Percentiles rank a stretch among this genome's conserved stretches.
These are phyloP conservation scores for Drosophila suboccidentalis DNA, from an alignment of 2,888 invertebrate species.

Conservation along the genomic window DNA sequence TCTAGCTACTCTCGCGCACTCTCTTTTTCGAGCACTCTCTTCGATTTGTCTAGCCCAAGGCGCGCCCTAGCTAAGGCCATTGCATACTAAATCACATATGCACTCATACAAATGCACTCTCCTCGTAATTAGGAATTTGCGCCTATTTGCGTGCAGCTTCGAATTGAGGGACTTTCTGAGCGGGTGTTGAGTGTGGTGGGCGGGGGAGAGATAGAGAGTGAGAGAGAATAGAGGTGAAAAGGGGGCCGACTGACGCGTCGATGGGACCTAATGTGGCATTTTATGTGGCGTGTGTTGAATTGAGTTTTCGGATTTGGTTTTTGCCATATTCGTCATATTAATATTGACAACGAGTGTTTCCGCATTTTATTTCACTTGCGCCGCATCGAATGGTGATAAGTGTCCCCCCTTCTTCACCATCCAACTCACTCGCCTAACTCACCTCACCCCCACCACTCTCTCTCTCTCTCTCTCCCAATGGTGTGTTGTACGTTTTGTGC, in stretches of 20 bases:
- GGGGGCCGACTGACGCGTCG: constrained; percentile 33
- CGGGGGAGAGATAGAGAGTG: too few species aligned
- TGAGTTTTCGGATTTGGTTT: constrained; percentile 81
- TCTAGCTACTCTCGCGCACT: background rate
- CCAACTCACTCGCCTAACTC: constrained; percentile 3
- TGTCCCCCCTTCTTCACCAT: constrained; percentile 13
- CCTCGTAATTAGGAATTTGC: constrained; percentile 73
- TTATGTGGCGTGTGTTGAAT: constrained; percentile 78
- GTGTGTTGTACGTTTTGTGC: constrained; percentile 65
- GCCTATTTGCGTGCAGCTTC: constrained; percentile 69
- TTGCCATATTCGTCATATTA: constrained; percentile 83
- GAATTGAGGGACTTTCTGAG: constrained; percentile 9
- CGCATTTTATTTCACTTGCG: constrained; percentile 80
- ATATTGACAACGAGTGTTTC: constrained; percentile 82
- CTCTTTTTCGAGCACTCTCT: constrained; percentile 14
- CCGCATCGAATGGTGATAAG: constrained; percentile 22
- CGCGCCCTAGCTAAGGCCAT: constrained; percentile 38
- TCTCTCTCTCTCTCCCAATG: constrained; percentile 1
- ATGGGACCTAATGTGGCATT: constrained; percentile 73
- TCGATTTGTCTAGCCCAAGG: constrained; percentile 32
- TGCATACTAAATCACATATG: constrained; percentile 24
- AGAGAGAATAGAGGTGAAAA: background rate
- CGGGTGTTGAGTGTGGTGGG: background rate
- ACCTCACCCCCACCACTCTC: constrained; percentile 10
- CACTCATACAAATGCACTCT: constrained; percentile 4